Evolutionary conservation across 1,140 invertebrate genomes (phyloP).

Genomic region (Lordiphosa mommai): DNA sequence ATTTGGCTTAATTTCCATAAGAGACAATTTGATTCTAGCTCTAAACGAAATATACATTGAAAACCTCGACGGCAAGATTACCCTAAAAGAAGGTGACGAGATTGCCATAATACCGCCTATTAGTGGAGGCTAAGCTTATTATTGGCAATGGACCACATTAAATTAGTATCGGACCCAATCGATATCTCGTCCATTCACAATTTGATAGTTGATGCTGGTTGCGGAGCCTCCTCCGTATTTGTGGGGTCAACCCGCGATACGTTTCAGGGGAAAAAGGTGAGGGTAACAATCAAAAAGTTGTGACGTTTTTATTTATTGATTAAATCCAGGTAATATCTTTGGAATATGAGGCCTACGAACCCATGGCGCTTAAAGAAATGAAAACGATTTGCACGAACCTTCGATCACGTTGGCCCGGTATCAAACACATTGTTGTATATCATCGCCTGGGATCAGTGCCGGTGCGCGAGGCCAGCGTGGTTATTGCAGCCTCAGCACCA

Average conservation of each 20-base stretch:
- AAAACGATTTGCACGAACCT: slow-evolving; percentile 88
- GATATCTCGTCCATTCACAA: slow-evolving; percentile 85
- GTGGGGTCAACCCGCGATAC: slow-evolving; percentile 95
- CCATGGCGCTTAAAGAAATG: slow-evolving; percentile 94
- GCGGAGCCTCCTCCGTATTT: slow-evolving; percentile 94
- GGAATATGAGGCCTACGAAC: slow-evolving; percentile 96
- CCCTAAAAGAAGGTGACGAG: slow-evolving; percentile 85
- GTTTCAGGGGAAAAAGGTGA: slow-evolving; percentile 91
- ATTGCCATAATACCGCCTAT: slow-evolving; percentile 93
- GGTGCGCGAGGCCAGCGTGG: slow-evolving; percentile 92
- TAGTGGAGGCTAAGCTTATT: slow-evolving; percentile 86
- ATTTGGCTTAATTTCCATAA: slow-evolving; percentile 86
- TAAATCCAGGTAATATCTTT: slow-evolving; percentile 85
- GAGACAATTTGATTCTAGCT: slow-evolving; percentile 87
- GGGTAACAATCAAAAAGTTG: slow-evolving; percentile 10
- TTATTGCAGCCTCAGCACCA: slow-evolving; percentile 93
- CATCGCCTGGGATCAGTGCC: slow-evolving; percentile 92
- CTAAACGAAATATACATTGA: slow-evolving; percentile 89
- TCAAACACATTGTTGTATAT: slow-evolving; percentile 90
- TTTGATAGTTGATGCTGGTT: slow-evolving; percentile 85
- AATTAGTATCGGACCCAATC: slow-evolving; percentile 85
- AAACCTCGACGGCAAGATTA: slow-evolving; percentile 81
- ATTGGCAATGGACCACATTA: slow-evolving; percentile 83
- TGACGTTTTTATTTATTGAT: not conserved
- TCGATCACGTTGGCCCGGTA: slow-evolving; percentile 84